phyloP scores from a whole-genome alignment of 2,888 invertebrate species.

The Himalopsyche tibetana region DNA sequence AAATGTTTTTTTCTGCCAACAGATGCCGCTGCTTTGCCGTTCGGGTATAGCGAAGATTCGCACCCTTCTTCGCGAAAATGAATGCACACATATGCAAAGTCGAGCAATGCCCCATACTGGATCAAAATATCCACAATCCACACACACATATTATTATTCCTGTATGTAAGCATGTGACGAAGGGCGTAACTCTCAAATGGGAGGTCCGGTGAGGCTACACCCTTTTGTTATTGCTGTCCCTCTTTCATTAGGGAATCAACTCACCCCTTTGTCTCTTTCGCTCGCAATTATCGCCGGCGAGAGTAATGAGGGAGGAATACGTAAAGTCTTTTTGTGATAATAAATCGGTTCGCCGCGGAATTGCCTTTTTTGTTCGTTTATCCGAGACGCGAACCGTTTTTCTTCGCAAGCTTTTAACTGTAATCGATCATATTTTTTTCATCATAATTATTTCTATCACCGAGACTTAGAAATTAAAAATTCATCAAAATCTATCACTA shows the following conservation, averaged over 20 bases:
- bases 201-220: conserved; percentile 61
- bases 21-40: conserved; percentile 48
- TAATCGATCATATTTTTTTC: neutral
- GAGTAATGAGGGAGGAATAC: conserved; percentile 44
- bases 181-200: conserved; percentile 62
- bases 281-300: conserved; percentile 49
- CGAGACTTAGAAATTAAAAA: too few species aligned
- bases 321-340: conserved; percentile 39
- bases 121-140: conserved; percentile 43
- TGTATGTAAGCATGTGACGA: conserved; percentile 46
- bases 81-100: conserved; percentile 43
- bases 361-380: conserved; percentile 37
- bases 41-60: conserved; percentile 11
- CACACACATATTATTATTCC: conserved; percentile 42
- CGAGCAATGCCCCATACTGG: conserved; percentile 43
- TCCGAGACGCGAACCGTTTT: conserved; percentile 40
- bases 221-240: conserved; percentile 63
- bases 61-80: conserved; percentile 42
- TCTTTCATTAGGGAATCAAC: conserved; percentile 59
- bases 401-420: neutral
- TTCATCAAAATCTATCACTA: too few species aligned
- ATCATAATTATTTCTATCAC: neutral
- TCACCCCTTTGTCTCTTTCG: conserved; percentile 52
- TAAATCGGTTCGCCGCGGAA: conserved; percentile 45
- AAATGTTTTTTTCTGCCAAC: neutral